Percentiles rank a stretch among this genome's conserved stretches.
Evolutionary conservation across 2,113 vertebrate species (phyloP).

Genomic region (Atrichornis clamosus): DNA sequence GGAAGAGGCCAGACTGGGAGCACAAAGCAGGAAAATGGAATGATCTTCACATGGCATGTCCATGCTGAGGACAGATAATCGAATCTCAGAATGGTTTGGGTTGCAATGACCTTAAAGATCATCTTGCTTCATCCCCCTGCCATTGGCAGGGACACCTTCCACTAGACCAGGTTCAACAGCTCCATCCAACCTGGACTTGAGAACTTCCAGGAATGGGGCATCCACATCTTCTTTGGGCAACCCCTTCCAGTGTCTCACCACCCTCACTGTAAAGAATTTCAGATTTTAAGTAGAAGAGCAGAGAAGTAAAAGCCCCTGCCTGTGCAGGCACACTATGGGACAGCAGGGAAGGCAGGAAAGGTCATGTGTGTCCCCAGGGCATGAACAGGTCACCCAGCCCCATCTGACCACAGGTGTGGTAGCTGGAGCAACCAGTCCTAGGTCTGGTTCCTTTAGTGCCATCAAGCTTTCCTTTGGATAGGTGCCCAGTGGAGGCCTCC

Average conservation of each 20-base stretch:
- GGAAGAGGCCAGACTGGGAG: not conserved
- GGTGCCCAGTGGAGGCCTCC: not conserved
- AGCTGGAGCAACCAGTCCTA: not conserved
- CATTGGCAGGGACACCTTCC: not conserved
- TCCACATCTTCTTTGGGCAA: not conserved
- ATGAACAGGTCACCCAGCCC: not conserved
- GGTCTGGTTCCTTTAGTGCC: not conserved
- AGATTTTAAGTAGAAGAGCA: not conserved
- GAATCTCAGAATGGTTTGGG: not conserved
- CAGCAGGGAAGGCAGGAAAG: not conserved
- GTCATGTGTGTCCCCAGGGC: not conserved
- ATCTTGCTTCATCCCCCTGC: not conserved
- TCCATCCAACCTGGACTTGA: not conserved
- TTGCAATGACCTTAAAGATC: not conserved
- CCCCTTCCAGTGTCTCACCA: not conserved
- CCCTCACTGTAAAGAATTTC: not conserved
- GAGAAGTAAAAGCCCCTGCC: not conserved
- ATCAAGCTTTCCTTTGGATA: not conserved
- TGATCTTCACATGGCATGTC: not conserved
- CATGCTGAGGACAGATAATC: not conserved
- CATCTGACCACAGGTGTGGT: not conserved
- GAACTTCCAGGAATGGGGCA: not conserved
- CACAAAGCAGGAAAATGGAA: not conserved
- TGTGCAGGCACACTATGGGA: not conserved
- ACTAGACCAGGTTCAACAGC: not conserved